phyloP scores from a whole-genome alignment of 2,888 invertebrate genomes.

The Aspidiotus rigidus region DNA sequence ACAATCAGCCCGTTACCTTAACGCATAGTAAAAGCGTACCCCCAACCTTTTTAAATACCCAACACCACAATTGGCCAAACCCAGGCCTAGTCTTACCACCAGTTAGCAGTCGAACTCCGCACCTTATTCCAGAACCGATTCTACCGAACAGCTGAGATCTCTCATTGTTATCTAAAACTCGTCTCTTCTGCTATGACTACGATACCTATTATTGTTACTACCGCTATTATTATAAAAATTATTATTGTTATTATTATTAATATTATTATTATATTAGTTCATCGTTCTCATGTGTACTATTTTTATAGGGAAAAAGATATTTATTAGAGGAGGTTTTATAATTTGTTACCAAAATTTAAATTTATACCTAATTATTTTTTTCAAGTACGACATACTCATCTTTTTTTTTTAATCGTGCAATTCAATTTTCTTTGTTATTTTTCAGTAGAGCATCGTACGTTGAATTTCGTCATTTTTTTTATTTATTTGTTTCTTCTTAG shows the following conservation, averaged over 20 bases:
- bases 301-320: slow-evolving; percentile 20
- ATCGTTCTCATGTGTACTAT: slow-evolving; percentile 5
- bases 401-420: background rate
- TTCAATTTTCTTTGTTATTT: slow-evolving; percentile 5
- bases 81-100: slow-evolving; percentile 53
- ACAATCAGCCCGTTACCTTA: slow-evolving; percentile 28
- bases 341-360: slow-evolving; percentile 30
- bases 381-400: slow-evolving; percentile 6
- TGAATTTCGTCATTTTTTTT: slow-evolving; percentile 2
- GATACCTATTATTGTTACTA: no score
- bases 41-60: slow-evolving; percentile 37
- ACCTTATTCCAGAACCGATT: slow-evolving; percentile 57
- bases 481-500: slow-evolving; percentile 9
- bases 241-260: background rate
- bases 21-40: slow-evolving; percentile 36
- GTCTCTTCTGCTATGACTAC: no score
- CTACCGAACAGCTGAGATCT: slow-evolving; percentile 40
- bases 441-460: slow-evolving; percentile 5
- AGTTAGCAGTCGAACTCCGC: slow-evolving; percentile 58
- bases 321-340: slow-evolving; percentile 29
- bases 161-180: slow-evolving; percentile 7
- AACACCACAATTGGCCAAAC: slow-evolving; percentile 40
- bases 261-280: slow-evolving; percentile 1
- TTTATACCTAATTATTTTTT: slow-evolving; percentile 25
- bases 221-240: background rate